Evolutionary conservation across 2,888 invertebrate genomes (phyloP).

Genomic region (Ametastegia equiseti): DNA sequence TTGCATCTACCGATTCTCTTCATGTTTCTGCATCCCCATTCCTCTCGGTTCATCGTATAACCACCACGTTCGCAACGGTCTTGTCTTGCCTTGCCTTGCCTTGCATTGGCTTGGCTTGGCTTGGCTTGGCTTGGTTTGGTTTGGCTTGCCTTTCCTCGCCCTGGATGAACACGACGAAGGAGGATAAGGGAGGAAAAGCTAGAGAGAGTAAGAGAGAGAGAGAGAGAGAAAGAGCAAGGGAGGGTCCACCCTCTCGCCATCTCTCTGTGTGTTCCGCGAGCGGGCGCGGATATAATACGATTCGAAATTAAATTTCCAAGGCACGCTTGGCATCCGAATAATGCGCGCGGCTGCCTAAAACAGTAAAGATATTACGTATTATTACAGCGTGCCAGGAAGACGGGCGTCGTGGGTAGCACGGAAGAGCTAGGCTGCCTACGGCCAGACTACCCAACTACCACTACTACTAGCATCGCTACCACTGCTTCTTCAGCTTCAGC

Average conservation of each 20-base stretch:
- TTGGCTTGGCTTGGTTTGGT: constrained; percentile 17
- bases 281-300: constrained; percentile 69
- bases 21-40: constrained; percentile 35
- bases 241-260: constrained; percentile 48
- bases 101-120: too few species aligned
- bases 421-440: constrained; percentile 8
- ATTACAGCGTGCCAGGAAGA: constrained; percentile 69
- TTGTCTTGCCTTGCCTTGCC: constrained; percentile 20
- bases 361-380: constrained; percentile 74
- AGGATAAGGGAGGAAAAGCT: constrained; percentile 3
- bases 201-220: constrained; percentile 27
- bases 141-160: constrained; percentile 16
- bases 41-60: constrained; percentile 27
- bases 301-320: constrained; percentile 73
- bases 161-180: neutral
- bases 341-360: constrained; percentile 72
- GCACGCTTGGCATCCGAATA: constrained; percentile 72
- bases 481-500: neutral
- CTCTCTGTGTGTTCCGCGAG: constrained; percentile 54
- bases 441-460: neutral
- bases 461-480: neutral
- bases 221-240: neutral
- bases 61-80: constrained; percentile 36
- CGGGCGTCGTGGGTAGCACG: constrained; percentile 13
- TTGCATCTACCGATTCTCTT: constrained; percentile 52